Conservation (phyloP, 2,888 invertebrate species). For the Trachelus troglodyta region DNA sequence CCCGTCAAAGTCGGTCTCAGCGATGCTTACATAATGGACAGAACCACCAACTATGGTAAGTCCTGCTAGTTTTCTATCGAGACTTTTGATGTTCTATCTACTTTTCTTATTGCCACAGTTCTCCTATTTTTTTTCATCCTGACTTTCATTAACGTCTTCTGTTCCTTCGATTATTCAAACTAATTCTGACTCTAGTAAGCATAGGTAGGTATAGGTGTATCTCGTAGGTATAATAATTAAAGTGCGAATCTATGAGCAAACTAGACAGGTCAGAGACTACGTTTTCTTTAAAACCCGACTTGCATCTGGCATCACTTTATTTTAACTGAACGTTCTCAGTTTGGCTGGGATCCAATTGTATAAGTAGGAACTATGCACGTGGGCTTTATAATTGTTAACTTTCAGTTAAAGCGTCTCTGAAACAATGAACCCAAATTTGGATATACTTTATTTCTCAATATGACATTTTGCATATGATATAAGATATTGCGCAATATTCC, state of each 20-base stretch:
- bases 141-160: too few species aligned
- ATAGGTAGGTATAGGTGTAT: too few species aligned
- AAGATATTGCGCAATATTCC: too few species aligned
- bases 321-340: slow-evolving; percentile 24
- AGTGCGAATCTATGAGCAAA: neutral
- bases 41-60: slow-evolving; percentile 82
- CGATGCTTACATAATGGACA: slow-evolving; percentile 96
- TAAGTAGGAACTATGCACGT: slow-evolving; percentile 18
- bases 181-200: too few species aligned
- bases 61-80: slow-evolving; percentile 40
- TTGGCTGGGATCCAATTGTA: slow-evolving; percentile 35
- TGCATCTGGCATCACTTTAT: slow-evolving; percentile 37
- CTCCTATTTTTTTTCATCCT: neutral
- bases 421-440: too few species aligned
- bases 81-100: neutral
- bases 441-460: too few species aligned
- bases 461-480: too few species aligned
- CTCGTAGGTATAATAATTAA: too few species aligned
- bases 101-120: neutral
- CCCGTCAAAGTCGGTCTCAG: slow-evolving; percentile 98
- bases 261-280: slow-evolving; percentile 8
- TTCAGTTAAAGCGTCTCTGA: too few species aligned
- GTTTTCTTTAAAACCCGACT: slow-evolving; percentile 15
- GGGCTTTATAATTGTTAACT: too few species aligned
- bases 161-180: too few species aligned